A percentile compares a stretch with the other conserved stretches of the same genome.
phyloP scores from a whole-genome alignment of 1,140 invertebrate genomes.

The Drosophila pseudoananassae region DNA sequence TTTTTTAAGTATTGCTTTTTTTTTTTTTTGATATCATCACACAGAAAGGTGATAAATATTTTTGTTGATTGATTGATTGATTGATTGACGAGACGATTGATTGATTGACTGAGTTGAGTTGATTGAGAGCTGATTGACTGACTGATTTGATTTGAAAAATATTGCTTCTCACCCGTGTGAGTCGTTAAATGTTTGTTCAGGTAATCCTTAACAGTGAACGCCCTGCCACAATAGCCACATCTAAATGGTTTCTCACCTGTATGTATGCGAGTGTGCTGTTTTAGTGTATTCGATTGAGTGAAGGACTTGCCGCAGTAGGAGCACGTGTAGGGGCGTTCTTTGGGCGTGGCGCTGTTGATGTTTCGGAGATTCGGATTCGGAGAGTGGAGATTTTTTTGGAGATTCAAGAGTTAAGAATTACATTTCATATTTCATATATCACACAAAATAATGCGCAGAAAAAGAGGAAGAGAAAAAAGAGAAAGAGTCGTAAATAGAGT shows the following conservation, averaged over 20 bases:
- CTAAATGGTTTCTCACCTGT: constrained; percentile 84
- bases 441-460: constrained; percentile 41
- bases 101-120: constrained; percentile 53
- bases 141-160: constrained; percentile 83
- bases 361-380: constrained; percentile 49
- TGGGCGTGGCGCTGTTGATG: constrained; percentile 78
- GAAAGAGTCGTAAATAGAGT: constrained; percentile 7
- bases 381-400: background rate
- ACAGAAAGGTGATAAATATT: constrained; percentile 41
- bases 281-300: constrained; percentile 85
- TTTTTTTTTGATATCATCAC: constrained; percentile 42
- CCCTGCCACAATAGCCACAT: constrained; percentile 84
- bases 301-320: constrained; percentile 89
- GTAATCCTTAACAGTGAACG: constrained; percentile 84
- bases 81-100: constrained; percentile 33
- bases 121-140: constrained; percentile 78
- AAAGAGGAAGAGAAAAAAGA: constrained; percentile 32
- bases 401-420: constrained; percentile 54
- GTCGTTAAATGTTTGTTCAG: constrained; percentile 84
- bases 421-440: constrained; percentile 31
- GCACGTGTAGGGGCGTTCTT: constrained; percentile 87
- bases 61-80: constrained; percentile 42
- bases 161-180: constrained; percentile 84
- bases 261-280: constrained; percentile 84
- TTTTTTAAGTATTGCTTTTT: constrained; percentile 50